Evolutionary conservation across 2,113 vertebrate genomes (phyloP).

Genomic region (Ceratotherium simum): DNA sequence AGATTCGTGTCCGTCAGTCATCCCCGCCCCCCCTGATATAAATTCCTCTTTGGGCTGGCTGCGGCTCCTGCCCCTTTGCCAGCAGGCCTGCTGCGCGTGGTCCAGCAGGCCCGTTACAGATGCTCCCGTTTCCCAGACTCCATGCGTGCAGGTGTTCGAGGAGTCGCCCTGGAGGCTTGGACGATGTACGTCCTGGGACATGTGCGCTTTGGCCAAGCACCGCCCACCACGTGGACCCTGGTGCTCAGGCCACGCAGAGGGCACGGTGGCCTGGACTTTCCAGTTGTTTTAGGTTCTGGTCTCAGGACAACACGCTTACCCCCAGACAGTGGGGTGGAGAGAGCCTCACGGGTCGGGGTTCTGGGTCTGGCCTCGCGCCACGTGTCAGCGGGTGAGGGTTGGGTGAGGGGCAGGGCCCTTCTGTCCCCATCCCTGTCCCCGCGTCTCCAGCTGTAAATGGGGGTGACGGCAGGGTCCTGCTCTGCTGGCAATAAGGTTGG

Average conservation of each 20-base stretch:
- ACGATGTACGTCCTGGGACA: accelerated
- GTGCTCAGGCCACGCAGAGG: neutral
- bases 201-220: neutral
- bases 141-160: too few species aligned
- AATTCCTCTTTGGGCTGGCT: neutral
- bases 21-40: accelerated
- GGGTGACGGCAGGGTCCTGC: too few species aligned
- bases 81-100: accelerated
- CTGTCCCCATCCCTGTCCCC: too few species aligned
- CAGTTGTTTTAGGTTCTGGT: neutral
- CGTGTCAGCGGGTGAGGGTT: neutral
- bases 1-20: too few species aligned
- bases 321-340: neutral
- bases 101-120: neutral
- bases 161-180: neutral
- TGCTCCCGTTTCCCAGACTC: too few species aligned
- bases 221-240: accelerated
- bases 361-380: neutral
- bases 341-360: neutral
- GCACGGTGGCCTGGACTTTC: neutral
- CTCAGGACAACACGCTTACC: neutral
- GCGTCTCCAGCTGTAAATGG: too few species aligned
- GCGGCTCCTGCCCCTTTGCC: neutral
- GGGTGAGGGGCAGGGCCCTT: neutral
- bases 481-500: neutral